Conservation (phyloP, 2,888 invertebrate species). For the Lithosia quadra region DNA sequence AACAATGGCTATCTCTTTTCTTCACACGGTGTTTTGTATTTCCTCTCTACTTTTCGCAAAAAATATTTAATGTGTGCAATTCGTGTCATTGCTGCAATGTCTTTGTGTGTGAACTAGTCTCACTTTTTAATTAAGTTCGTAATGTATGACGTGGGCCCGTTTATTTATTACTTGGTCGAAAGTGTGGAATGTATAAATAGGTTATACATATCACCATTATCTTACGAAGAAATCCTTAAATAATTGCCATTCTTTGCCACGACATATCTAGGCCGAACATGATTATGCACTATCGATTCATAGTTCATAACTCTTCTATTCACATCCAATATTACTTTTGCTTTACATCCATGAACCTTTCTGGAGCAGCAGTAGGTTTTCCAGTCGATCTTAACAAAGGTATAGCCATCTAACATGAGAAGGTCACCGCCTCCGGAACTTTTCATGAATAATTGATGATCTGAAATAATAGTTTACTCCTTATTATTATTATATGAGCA, state of each 20-base stretch:
- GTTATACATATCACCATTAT: neutral
- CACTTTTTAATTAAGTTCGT: no score
- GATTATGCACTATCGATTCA: slow-evolving; percentile 21
- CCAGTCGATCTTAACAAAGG: slow-evolving; percentile 20
- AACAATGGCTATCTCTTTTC: no score
- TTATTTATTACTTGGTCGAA: no score
- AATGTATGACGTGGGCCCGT: no score
- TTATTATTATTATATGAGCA: no score
- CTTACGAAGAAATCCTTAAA: neutral
- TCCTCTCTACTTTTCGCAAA: no score
- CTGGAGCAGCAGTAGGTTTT: slow-evolving; percentile 38
- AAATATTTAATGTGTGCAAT: no score
- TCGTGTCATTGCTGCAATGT: no score
- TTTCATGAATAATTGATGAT: slow-evolving; percentile 26
- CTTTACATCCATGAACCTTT: slow-evolving; percentile 33
- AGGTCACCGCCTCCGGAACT: slow-evolving; percentile 20
- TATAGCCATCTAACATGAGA: slow-evolving; percentile 28
- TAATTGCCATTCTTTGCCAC: slow-evolving; percentile 6
- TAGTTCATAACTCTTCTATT: neutral
- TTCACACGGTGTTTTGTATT: no score
- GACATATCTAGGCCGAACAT: slow-evolving; percentile 24
- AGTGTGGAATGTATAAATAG: no score
- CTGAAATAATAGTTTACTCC: slow-evolving; percentile 21
- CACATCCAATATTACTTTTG: slow-evolving; percentile 32
- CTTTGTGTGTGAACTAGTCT: no score